phyloP scores from a whole-genome alignment of 2,888 invertebrate species.

The Clitarchus hookeri region DNA sequence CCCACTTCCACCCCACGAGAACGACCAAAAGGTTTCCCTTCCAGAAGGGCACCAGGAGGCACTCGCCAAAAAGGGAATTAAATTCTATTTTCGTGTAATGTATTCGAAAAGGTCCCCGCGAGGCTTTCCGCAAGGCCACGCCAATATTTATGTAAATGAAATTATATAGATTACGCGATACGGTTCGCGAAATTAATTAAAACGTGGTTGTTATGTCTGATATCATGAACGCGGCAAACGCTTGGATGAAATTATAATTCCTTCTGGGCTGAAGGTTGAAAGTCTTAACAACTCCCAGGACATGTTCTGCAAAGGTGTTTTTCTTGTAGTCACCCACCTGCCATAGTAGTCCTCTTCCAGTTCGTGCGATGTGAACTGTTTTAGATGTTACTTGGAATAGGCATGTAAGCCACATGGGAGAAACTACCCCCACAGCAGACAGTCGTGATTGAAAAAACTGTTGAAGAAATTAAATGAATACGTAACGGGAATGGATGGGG shows the following conservation, averaged over 20 bases:
- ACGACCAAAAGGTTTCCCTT: background rate
- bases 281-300: too few species aligned
- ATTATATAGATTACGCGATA: background rate
- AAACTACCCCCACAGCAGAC: too few species aligned
- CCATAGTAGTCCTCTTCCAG: too few species aligned
- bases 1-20: background rate
- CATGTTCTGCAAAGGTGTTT: too few species aligned
- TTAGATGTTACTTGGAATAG: too few species aligned
- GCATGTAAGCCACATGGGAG: too few species aligned
- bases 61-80: background rate
- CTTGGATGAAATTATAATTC: background rate
- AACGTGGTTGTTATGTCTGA: background rate
- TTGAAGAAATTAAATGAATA: too few species aligned
- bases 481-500: too few species aligned
- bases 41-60: background rate
- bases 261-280: background rate
- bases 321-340: too few species aligned
- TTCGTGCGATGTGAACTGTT: too few species aligned
- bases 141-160: background rate
- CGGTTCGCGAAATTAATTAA: background rate
- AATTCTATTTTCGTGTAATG: constrained; percentile 4
- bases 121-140: background rate
- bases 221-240: background rate
- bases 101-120: background rate
- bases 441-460: too few species aligned